Conservation (phyloP, 53 echinoderm and acorn worm genomes). For the Temnopleurus reevesii region DNA sequence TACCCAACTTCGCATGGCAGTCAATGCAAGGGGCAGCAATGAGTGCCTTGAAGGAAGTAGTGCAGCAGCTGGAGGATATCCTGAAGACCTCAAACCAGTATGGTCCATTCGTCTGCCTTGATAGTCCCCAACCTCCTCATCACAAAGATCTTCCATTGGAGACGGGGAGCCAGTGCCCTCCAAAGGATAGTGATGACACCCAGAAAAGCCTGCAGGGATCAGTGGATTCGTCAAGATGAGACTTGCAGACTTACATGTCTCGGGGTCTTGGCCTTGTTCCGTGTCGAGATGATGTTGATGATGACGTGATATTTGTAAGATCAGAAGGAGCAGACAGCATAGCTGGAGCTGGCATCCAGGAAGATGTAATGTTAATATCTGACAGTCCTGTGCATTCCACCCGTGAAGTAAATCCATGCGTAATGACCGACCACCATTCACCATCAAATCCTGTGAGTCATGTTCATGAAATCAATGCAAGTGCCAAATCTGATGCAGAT, state of each 20-base stretch:
- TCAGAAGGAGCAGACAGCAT: neutral
- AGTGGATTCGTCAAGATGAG: neutral
- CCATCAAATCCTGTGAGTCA: neutral
- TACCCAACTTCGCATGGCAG: neutral
- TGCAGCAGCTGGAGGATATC: conserved; percentile 22
- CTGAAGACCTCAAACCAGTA: conserved; percentile 9
- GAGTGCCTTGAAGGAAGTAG: conserved; percentile 5
- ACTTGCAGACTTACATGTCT: neutral
- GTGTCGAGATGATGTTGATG: neutral
- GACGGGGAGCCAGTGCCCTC: neutral
- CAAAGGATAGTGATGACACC: neutral
- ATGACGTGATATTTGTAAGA: neutral
- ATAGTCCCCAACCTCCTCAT: neutral
- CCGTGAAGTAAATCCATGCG: neutral
- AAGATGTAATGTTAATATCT: neutral
- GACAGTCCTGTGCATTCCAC: neutral
- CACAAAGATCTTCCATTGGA: neutral
- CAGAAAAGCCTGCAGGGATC: neutral
- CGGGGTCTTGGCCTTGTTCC: neutral
- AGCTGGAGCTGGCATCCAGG: neutral
- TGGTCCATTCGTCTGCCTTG: conserved; percentile 7
- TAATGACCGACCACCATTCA: neutral
- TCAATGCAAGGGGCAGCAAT: neutral
- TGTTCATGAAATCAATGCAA: neutral
- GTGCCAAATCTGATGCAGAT: neutral